Conservation (phyloP, 2,113 vertebrate species). For the Entelurus aequoreus region DNA sequence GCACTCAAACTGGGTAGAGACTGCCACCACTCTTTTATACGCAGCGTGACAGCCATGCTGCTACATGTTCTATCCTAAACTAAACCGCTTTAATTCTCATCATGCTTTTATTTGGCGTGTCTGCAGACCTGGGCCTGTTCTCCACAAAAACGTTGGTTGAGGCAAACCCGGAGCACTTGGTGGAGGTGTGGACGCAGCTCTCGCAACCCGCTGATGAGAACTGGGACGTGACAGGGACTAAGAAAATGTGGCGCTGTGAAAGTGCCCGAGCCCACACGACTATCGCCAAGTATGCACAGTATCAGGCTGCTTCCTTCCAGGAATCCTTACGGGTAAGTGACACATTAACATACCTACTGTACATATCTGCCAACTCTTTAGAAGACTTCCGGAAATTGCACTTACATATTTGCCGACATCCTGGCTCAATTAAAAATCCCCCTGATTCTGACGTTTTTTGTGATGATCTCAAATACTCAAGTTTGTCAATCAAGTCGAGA, state of each 20-base stretch:
- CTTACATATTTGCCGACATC: too few species aligned
- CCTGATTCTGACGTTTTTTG: too few species aligned
- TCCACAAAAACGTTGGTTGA: constrained; percentile 98
- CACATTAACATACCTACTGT: not conserved
- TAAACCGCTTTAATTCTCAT: not conserved
- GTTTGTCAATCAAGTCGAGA: too few species aligned
- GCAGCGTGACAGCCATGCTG: not conserved
- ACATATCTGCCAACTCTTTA: too few species aligned
- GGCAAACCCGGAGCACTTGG: constrained; percentile 95
- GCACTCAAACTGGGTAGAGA: constrained; percentile 85
- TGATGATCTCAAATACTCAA: too few species aligned
- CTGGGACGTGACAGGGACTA: constrained; percentile 91
- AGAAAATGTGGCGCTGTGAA: constrained; percentile 97
- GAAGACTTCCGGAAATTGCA: too few species aligned
- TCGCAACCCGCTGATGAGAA: constrained; percentile 96
- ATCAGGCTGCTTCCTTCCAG: constrained; percentile 98
- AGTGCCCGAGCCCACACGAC: constrained; percentile 92
- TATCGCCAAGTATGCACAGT: constrained; percentile 98
- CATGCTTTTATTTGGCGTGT: accelerated
- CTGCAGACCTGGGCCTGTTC: constrained; percentile 92
- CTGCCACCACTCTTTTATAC: not conserved
- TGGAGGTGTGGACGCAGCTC: constrained; percentile 96
- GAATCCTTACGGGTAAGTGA: constrained; percentile 90
- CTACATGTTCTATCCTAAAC: not conserved
- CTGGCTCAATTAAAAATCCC: too few species aligned